Conservation (phyloP, 2,797 vertebrate genomes). For the Trichosurus vulpecula region DNA sequence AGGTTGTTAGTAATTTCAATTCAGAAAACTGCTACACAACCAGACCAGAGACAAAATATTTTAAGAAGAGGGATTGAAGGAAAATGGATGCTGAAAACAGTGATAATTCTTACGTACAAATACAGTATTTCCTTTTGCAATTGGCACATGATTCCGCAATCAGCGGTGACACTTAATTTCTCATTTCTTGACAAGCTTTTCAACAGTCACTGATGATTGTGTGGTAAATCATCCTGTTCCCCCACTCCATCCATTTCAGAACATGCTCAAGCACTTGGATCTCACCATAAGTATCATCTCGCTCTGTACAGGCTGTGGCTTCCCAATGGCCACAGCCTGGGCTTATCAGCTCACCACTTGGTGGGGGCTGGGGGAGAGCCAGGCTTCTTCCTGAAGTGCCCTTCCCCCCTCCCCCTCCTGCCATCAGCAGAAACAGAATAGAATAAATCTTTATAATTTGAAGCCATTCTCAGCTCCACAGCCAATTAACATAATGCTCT, state of each 20-base stretch:
- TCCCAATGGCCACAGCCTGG: neutral
- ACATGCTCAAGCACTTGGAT: constrained; percentile 56
- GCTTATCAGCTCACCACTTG: constrained; percentile 2
- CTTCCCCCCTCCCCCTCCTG: neutral
- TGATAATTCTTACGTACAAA: constrained; percentile 83
- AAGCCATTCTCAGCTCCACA: constrained; percentile 22
- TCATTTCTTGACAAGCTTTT: constrained; percentile 75
- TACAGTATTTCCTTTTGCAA: constrained; percentile 82
- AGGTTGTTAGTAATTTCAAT: constrained; percentile 81
- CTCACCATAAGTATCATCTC: constrained; percentile 45
- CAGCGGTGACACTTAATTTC: constrained; percentile 78
- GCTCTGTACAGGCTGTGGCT: constrained; percentile 3
- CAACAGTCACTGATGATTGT: constrained; percentile 73
- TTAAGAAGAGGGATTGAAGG: constrained; percentile 82
- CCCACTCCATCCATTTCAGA: constrained; percentile 41
- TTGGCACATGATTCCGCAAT: constrained; percentile 81
- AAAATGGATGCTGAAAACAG: constrained; percentile 82
- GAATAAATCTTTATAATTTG: constrained; percentile 3
- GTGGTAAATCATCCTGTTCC: constrained; percentile 54
- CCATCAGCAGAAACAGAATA: constrained; percentile 28
- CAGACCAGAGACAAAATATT: constrained; percentile 81
- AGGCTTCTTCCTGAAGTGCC: accelerated
- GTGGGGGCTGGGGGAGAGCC: constrained; percentile 7
- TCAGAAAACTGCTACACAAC: constrained; percentile 79
- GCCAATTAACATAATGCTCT: neutral